These are phyloP conservation scores for Azorinus chamasolen DNA, from an alignment of 2,888 invertebrate species.

Conservation along the genomic window DNA sequence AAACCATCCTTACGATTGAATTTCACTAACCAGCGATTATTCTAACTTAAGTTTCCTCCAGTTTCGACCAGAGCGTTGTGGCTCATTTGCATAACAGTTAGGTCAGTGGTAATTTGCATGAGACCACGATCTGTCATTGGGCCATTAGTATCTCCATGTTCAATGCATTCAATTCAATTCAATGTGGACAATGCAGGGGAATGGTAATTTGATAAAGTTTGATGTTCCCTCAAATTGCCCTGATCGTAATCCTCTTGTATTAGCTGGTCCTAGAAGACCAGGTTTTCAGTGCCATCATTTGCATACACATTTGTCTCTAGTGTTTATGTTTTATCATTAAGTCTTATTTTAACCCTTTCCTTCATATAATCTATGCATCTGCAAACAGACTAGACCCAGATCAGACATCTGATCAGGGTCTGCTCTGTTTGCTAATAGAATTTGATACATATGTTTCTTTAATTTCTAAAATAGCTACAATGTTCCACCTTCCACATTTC, in stretches of 20 bases:
- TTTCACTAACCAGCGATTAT: constrained; percentile 45
- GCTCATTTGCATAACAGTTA: constrained; percentile 64
- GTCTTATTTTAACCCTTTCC: too few species aligned
- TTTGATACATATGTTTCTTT: too few species aligned
- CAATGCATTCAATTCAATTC: constrained; percentile 42
- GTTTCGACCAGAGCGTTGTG: constrained; percentile 21
- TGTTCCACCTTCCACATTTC: too few species aligned
- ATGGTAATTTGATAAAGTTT: constrained; percentile 7
- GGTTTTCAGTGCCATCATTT: constrained; percentile 20
- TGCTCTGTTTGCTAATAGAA: too few species aligned
- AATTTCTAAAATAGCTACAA: too few species aligned
- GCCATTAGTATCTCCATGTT: background rate
- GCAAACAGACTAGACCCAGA: too few species aligned
- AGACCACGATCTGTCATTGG: constrained; percentile 27
- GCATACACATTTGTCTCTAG: constrained; percentile 55
- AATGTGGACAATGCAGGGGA: constrained; percentile 44
- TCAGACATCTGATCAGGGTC: too few species aligned
- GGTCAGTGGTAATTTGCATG: constrained; percentile 42
- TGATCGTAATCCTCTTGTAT: too few species aligned
- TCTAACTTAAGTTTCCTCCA: constrained; percentile 31
- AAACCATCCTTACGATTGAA: constrained; percentile 41
- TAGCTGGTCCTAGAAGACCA: too few species aligned
- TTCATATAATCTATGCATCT: too few species aligned
- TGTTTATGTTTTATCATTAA: too few species aligned
- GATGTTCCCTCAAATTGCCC: too few species aligned